Evolutionary conservation across 2,888 invertebrate genomes (phyloP), one percentile per base, ranked within the genome.

Genomic region (Aspidiotus destructor): DNA sequence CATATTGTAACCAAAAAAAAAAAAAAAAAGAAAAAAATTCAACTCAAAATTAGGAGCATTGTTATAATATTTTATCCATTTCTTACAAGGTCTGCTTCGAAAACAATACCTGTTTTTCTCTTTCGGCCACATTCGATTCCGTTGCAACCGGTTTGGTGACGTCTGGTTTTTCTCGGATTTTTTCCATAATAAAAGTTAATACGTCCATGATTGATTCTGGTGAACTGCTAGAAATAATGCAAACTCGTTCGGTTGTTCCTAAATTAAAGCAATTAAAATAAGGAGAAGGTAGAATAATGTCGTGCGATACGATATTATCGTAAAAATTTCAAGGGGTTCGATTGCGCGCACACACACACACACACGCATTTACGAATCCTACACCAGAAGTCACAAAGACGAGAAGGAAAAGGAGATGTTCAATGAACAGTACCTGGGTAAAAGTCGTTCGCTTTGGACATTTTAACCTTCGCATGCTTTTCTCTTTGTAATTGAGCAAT

Each of bases 381-480:
- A 28, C 28, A 28, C 28, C 28, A 28, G 28, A 28, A 28, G 28
- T 28, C 28, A 28, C 28, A 28, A 28, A 28, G 28, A 28, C 28
- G 28, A 28, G 28, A 28, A 28, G 28, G 28, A 28, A 28, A 28
- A 28, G 28, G 28, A 28, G 28, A 28, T 28, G 28, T 28, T 28
- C 28, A 28, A 28, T 28, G 28, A 28, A 5, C 13, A 16, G 81
- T 79, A 97, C 97, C 97, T 81, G 97, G 98, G 82, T 97, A 98
- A 79, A 93, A 96, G 79, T 98, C 98, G 77, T 95, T 95, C 68
- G 95, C 92, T 81, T 97, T 98, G 76, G 97, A 98, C 97, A 98
- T 98, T 84, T 98, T 98, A 74, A 99, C 93, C 75, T 94, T 85
- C 75, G 97, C 96, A 74, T 94, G 94, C 67, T 95, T 91, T 79